Evolutionary conservation across 2,797 vertebrate genomes (phyloP).

Genomic region (Pipistrellus nathusii): DNA sequence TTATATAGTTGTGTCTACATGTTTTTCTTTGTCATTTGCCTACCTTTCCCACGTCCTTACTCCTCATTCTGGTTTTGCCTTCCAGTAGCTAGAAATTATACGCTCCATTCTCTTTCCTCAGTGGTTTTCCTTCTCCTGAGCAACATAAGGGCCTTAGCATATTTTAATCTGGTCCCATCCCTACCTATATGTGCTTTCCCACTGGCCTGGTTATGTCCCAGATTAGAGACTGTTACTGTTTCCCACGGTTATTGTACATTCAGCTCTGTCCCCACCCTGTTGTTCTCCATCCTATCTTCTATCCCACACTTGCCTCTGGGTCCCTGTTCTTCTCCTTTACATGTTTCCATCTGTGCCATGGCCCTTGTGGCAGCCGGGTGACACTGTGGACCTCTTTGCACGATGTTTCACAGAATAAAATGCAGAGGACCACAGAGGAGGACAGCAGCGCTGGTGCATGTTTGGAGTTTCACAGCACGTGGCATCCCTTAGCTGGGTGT

Average conservation of each 20-base stretch:
- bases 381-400: accelerated
- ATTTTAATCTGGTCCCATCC: neutral
- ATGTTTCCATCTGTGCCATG: accelerated
- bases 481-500: accelerated
- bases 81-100: neutral
- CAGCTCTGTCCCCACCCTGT: neutral
- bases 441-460: accelerated
- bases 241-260: accelerated
- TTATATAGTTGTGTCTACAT: accelerated
- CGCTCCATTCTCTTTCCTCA: too few relatives aligned
- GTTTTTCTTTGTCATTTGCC: accelerated
- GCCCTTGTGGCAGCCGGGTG: neutral
- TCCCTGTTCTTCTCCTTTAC: neutral
- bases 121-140: neutral
- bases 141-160: neutral
- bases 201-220: accelerated
- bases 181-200: neutral
- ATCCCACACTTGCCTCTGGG: neutral
- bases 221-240: accelerated
- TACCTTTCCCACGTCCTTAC: accelerated
- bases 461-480: accelerated
- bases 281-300: neutral
- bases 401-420: accelerated
- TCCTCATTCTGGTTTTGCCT: neutral
- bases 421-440: accelerated